Conservation (phyloP, 30 jellyfish, hydroid and myxozoan genomes). For the Hydractinia echinata region DNA sequence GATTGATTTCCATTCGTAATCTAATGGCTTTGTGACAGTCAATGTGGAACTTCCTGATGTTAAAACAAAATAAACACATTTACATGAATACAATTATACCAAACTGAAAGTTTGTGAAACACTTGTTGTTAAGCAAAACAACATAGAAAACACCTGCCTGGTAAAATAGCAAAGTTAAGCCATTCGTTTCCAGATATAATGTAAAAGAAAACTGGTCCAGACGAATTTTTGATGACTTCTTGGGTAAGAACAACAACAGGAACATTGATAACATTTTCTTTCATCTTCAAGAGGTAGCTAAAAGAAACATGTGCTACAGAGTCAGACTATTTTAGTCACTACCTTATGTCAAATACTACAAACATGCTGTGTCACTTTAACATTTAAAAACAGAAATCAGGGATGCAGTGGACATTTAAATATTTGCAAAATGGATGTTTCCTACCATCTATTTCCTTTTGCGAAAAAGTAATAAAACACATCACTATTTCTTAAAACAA, state of each 20-base stretch:
- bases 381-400: too few species aligned
- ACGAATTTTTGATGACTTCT: conserved; percentile 19
- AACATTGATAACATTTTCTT: not conserved
- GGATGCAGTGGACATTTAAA: too few species aligned
- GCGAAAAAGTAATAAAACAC: too few species aligned
- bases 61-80: too few species aligned
- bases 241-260: not conserved
- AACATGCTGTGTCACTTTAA: too few species aligned
- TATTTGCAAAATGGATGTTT: too few species aligned
- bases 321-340: not conserved
- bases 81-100: too few species aligned
- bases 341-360: too few species aligned
- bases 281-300: not conserved
- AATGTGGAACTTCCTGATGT: conserved; percentile 33
- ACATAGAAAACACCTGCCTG: not conserved
- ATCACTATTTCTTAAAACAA: too few species aligned
- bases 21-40: conserved; percentile 39
- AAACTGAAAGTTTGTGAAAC: too few species aligned
- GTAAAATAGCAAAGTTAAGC: conserved; percentile 25
- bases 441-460: too few species aligned
- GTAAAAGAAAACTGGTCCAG: conserved; percentile 29
- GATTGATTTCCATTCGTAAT: conserved; percentile 51
- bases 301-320: not conserved
- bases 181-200: conserved; percentile 37
- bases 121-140: too few species aligned